Conservation (phyloP, 2,888 invertebrate species). For the Tipula helvola region DNA sequence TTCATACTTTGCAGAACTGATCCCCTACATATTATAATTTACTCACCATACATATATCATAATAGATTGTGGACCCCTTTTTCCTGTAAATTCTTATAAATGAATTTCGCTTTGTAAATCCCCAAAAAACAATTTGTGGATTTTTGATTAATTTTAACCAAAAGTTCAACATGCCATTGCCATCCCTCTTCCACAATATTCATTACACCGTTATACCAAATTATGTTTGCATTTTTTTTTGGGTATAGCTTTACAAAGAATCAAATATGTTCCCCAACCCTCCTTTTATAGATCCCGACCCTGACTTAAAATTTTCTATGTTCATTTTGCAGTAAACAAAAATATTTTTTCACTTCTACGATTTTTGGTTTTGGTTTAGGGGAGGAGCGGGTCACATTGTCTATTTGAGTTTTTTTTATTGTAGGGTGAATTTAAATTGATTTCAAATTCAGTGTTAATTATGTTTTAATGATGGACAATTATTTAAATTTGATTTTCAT, state of each 20-base stretch:
- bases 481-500: background rate
- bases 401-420: background rate
- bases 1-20: background rate
- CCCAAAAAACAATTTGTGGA: background rate
- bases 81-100: background rate
- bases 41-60: background rate
- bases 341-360: background rate
- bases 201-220: background rate
- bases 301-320: background rate
- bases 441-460: constrained; percentile 4
- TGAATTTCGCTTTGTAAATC: background rate
- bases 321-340: background rate
- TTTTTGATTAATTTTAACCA: background rate
- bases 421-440: background rate
- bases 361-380: background rate
- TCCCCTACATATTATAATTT: background rate
- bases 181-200: background rate
- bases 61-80: background rate
- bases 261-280: background rate
- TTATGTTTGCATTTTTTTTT: background rate
- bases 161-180: background rate
- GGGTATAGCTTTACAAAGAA: background rate
- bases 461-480: constrained; percentile 4
- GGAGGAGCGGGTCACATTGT: background rate
- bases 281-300: background rate